Evolutionary conservation across 2,797 vertebrate species (phyloP), one percentile per base, ranked within the genome.

Genomic region (Sebastes iracundus): DNA sequence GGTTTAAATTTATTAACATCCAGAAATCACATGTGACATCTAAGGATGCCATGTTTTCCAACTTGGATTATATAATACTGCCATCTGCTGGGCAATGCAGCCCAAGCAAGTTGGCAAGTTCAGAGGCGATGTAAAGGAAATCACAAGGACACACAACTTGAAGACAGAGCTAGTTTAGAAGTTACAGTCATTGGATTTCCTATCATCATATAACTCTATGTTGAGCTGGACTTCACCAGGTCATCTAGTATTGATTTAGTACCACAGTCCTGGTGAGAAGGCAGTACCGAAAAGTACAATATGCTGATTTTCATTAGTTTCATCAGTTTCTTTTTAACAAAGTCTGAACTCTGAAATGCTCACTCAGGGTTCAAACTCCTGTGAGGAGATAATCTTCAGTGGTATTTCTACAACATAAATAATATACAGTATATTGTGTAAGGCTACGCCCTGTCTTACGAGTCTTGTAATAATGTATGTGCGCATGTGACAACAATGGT

Each of bases 11-110:
- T 14, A 4, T 63, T 27, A 63, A 46, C 25, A 30, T 65, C 28
- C 22, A 22, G 22, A 75, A 46, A 59, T 72, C 38, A 49, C 18
- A 69, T 18, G 52, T 35, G 16, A 42, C 6, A 12, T 9, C 11
- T n/a, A 2, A n/a, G 18, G 56, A 16, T 52, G 23, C 1, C n/a
- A 42, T 52, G 55, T 35, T 82, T 76, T 28, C 25, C 8, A 30
- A 22, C 12, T 84, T 83, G 38, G 11, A 69, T 88, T 58, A 81
- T 78, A 75, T 81, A 76, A 86, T 84, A 72, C 88, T 95, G 93
- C 93, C 94, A 92, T 82, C 94, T 95, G 86, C 80, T 92, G 94
- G 85, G 4, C 46, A 64, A 46, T 14, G 16, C 20, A 68, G 42
- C 67, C 28, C 2, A 27, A 64, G n/a, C 32, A 72, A 3, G 6